Evolutionary conservation across 2,888 invertebrate genomes (phyloP), one percentile per base, ranked within the genome.

Genomic region (Tryphoninae sp.): DNA sequence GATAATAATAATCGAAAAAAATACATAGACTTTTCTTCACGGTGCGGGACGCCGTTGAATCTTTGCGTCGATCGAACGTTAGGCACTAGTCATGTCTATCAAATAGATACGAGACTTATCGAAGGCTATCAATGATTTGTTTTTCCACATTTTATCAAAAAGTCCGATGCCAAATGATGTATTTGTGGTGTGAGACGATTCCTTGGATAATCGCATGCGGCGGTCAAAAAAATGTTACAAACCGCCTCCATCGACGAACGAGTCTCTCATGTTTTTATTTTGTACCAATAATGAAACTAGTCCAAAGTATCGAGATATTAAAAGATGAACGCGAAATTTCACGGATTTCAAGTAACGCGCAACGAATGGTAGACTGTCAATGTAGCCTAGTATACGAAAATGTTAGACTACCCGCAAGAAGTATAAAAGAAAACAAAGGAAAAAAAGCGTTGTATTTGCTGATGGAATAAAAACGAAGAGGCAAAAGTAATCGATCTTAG

Each of bases 401-500:
- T 88, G 88, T 88, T 86, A 86, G 84, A 79, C 69, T 83, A 65
- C 40, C 40, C 16, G 61, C 33, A 71, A 55, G 45, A 80, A 78
- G 51, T 33, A 71, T 49, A 81, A 74, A 74, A 74, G 76, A 55
- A 33, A 78, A 71, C 65, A 80, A 67, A 73, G 68, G 82, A 80
- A 80, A 82, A 69, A 86, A 87, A 26, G 86, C 86, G 87, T 88
- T 90, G 90, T 90, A 90, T 88, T 84, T 89, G 87, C 68, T 86
- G 85, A 83, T 89, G 86, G 84, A 89, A 90, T 89, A 88, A 89
- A 89, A 84, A 74, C 73, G 64, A 68, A 49, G 58, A 61, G 61
- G 16, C 76, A 69, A 75, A 86, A 83, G 87, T 87, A 85, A 88
- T 89, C 88, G 88, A 88, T 89, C 88, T 89, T 89, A 86, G 88